Percentiles rank a stretch among this genome's conserved stretches.
phyloP scores from a whole-genome alignment of 2,888 invertebrate genomes.

The Calliopum simillimum region DNA sequence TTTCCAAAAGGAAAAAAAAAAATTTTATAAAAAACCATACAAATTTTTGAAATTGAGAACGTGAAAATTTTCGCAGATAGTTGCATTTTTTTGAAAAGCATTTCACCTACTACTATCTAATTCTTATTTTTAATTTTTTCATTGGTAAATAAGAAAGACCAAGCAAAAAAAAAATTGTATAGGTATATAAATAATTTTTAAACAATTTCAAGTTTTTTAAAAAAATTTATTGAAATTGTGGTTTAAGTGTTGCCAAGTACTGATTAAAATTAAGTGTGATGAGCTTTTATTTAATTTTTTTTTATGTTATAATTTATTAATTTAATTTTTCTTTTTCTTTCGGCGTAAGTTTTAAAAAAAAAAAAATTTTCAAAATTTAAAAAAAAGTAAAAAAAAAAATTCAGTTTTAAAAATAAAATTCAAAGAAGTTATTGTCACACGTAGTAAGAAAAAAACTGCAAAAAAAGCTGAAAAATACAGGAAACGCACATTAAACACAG shows the following conservation, averaged over 20 bases:
- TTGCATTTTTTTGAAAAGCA: conserved; percentile 11
- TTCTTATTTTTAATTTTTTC: conserved; percentile 27
- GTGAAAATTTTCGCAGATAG: not conserved
- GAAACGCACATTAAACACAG: no score
- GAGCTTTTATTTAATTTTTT: conserved; percentile 59
- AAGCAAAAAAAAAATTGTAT: conserved; percentile 3
- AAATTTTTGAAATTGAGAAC: not conserved
- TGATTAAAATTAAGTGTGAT: conserved; percentile 67
- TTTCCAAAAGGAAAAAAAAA: conserved; percentile 39
- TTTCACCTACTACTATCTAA: not conserved
- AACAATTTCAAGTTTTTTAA: conserved; percentile 8
- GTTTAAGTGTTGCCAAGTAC: conserved; percentile 68
- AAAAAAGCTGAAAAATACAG: no score
- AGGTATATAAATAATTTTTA: not conserved
- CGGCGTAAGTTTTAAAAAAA: not conserved
- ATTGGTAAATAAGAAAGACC: conserved; percentile 31
- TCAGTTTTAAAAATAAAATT: no score
- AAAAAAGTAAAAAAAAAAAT: not conserved
- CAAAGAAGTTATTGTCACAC: no score
- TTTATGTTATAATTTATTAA: not conserved
- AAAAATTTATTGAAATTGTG: conserved; percentile 47
- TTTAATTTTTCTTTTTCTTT: conserved; percentile 28
- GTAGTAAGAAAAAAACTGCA: no score
- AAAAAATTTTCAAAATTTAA: not conserved
- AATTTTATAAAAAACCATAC: not conserved